Conservation (phyloP, 2,888 invertebrate genomes). For the Atethmia centrago region DNA sequence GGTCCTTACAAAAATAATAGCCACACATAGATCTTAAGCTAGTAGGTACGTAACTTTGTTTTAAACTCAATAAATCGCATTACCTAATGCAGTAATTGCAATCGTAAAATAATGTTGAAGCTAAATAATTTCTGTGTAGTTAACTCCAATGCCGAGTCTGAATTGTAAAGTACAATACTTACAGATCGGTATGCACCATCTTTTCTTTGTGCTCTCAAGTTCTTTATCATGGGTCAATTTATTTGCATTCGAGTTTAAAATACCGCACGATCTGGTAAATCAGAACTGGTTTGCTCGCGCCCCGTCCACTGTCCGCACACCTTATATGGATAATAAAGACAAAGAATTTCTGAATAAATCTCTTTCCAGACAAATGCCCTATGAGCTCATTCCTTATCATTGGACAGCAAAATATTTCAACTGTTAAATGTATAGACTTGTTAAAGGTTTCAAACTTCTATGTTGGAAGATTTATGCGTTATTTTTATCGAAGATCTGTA, state of each 20-base stretch:
- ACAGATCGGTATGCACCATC: slow-evolving; percentile 61
- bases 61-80: slow-evolving; percentile 38
- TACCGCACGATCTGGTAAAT: slow-evolving; percentile 88
- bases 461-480: too few relatives aligned
- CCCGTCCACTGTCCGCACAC: slow-evolving; percentile 73
- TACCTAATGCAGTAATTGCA: slow-evolving; percentile 25
- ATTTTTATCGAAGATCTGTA: not conserved
- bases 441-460: not conserved
- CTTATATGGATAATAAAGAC: slow-evolving; percentile 76
- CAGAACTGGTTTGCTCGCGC: slow-evolving; percentile 86
- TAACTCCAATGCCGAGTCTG: slow-evolving; percentile 45
- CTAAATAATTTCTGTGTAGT: slow-evolving; percentile 43
- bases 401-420: not conserved
- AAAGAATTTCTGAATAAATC: slow-evolving; percentile 70
- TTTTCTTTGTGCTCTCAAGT: slow-evolving; percentile 83
- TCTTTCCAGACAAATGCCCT: slow-evolving; percentile 42
- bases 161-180: slow-evolving; percentile 55
- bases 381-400: slow-evolving; percentile 30
- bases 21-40: not conserved
- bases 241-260: slow-evolving; percentile 88
- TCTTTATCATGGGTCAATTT: slow-evolving; percentile 84
- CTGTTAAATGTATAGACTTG: not conserved
- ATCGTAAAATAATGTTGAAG: slow-evolving; percentile 37
- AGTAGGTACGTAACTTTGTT: not conserved
- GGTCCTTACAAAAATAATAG: slow-evolving; percentile 11